Evolutionary conservation across 2,113 vertebrate genomes (phyloP).

Genomic region (Megaceryle torquata): DNA sequence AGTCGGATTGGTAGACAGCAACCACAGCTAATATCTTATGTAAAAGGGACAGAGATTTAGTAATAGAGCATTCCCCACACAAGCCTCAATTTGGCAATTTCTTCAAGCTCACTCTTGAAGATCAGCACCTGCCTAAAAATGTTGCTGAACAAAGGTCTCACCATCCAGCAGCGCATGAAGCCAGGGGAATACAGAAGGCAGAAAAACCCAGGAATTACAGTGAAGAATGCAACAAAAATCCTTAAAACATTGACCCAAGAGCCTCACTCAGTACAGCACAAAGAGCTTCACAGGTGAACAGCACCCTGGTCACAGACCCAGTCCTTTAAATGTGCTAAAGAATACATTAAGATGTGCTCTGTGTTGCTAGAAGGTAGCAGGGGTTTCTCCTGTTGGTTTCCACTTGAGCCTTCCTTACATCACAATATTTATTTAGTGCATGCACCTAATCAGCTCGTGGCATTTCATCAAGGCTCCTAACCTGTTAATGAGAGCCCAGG

Average conservation of each 20-base stretch:
- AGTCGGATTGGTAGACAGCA: background rate
- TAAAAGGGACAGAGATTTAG: constrained; percentile 7
- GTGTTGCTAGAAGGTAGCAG: background rate
- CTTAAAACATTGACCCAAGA: background rate
- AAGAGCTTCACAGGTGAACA: background rate
- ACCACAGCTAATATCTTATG: constrained; percentile 1
- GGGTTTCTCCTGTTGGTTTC: background rate
- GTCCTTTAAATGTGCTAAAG: background rate
- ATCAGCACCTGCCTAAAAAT: background rate
- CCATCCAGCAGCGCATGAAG: background rate
- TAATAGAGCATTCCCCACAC: background rate
- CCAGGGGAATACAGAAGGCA: background rate
- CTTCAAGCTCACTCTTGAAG: background rate
- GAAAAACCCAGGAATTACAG: background rate
- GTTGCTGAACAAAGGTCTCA: background rate
- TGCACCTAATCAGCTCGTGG: background rate
- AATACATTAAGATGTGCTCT: background rate
- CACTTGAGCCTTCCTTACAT: background rate
- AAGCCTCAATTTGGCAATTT: background rate
- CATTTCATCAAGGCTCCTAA: background rate
- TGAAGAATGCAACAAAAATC: background rate
- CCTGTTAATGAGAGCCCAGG: background rate
- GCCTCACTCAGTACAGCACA: background rate
- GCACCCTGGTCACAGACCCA: background rate
- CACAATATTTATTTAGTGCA: background rate